Evolutionary conservation across 2,113 vertebrate species (phyloP), one percentile per base, ranked within the genome.

Genomic region (Saccopteryx leptura): DNA sequence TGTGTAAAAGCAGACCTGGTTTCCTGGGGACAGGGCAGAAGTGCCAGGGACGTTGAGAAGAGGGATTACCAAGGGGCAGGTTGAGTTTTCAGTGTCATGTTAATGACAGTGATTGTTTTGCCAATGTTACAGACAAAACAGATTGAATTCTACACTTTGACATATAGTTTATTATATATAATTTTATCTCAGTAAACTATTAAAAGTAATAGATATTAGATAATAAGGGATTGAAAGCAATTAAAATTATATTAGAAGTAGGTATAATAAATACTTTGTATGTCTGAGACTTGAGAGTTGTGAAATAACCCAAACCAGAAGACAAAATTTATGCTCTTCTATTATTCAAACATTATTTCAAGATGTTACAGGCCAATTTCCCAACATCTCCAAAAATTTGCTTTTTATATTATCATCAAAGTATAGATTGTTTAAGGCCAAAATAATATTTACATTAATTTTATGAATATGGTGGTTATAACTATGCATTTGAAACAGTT

Each of bases 391-490:
- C 19, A 83, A 83, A 7, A 4, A 54, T 86, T 75, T 46, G 4
- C 5, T 81, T 88, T 9, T 88, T 52, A 31, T 84, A 52, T 82
- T 65, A 78, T 63, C 17, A 90, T 92, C 13, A 94, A 78, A 85
- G 80, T 58, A 58, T 9, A 76, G 10, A 9, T 66, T 75, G n/a
- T 39, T 92, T 80, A 94, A 75, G 2, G 52, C 5, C 9, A 83
- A 88, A 84, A 79, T 84, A 19, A 60, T 69, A 87, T 52, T 52
- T 79, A 91, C 81, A 76, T 76, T 83, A 91, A 80, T 33, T 66
- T 78, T 56, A 78, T 79, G 12, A 81, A 52, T 69, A 46, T 3
- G 56, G 14, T 58, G 33, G 7, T 69, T 79, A 39, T 90, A 85
- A 78, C 26, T 19, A 60, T 52, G 33, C n/a, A 79, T 93, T 80